Percentiles rank a stretch among this genome's conserved stretches.
Conservation (phyloP, 2,888 invertebrate genomes). For the Latheticus oryzae region DNA sequence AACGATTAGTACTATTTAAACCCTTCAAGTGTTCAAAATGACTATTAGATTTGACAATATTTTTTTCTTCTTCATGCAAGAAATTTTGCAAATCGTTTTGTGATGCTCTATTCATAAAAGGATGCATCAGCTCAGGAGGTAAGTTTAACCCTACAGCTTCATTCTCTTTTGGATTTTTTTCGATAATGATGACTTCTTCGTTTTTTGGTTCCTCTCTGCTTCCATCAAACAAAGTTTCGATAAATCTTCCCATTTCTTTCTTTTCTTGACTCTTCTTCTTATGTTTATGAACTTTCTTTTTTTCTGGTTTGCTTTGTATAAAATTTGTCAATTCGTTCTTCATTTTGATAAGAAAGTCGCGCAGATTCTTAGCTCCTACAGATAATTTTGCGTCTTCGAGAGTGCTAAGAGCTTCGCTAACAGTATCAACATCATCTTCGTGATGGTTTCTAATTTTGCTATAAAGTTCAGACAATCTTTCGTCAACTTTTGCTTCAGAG, state of each 20-base stretch:
- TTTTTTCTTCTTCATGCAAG: conserved; percentile 24
- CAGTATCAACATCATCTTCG: conserved; percentile 12
- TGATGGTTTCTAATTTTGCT: conserved; percentile 7
- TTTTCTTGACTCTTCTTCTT: conserved; percentile 35
- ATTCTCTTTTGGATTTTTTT: too few relatives aligned
- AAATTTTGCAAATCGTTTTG: conserved; percentile 35
- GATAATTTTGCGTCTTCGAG: conserved; percentile 44
- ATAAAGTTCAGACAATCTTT: conserved; percentile 19
- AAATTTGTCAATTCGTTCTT: conserved; percentile 46
- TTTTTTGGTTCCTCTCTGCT: conserved; percentile 1
- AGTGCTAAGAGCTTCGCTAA: conserved; percentile 39
- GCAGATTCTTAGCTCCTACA: conserved; percentile 46
- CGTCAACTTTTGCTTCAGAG: neutral
- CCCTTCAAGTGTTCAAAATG: neutral
- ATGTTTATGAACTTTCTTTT: conserved; percentile 32
- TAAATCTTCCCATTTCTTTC: conserved; percentile 32
- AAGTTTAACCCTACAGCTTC: conserved; percentile 41
- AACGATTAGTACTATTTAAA: neutral
- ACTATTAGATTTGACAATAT: neutral
- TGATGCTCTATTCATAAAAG: conserved; percentile 51
- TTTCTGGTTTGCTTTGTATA: conserved; percentile 15
- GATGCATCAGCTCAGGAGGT: conserved; percentile 46
- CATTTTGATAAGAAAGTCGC: conserved; percentile 50
- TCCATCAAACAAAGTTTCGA: conserved; percentile 21
- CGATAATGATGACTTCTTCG: too few relatives aligned